Percentiles rank a stretch among this genome's conserved stretches.
Evolutionary conservation across 2,888 invertebrate genomes (phyloP).

Genomic region (Zaprionus obscuricornis): DNA sequence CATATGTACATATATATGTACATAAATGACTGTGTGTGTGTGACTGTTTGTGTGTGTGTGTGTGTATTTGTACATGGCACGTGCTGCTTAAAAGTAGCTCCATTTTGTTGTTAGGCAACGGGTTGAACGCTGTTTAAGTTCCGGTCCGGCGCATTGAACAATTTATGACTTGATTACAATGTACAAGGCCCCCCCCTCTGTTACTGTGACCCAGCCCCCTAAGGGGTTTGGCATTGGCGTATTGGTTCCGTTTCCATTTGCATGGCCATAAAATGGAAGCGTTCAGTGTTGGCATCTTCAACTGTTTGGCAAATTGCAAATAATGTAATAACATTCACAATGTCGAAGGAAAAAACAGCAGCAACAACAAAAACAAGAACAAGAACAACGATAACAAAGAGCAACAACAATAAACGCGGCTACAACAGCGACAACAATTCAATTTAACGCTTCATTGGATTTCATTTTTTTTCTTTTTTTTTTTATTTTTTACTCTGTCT

Average conservation of each 20-base stretch:
- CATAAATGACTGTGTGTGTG: slow-evolving; percentile 2
- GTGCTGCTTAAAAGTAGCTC: slow-evolving; percentile 54
- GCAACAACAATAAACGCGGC: slow-evolving; percentile 48
- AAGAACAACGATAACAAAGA: background rate
- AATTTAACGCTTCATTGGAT: slow-evolving; percentile 68
- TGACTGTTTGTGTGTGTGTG: background rate
- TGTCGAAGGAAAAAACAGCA: slow-evolving; percentile 26
- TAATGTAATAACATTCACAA: slow-evolving; percentile 62
- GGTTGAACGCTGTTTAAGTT: slow-evolving; percentile 54
- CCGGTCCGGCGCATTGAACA: slow-evolving; percentile 59
- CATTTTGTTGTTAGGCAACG: slow-evolving; percentile 51
- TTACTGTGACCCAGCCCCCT: background rate
- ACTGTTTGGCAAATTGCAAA: slow-evolving; percentile 67
- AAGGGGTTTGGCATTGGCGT: background rate
- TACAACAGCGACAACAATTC: slow-evolving; percentile 66
- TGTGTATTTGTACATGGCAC: slow-evolving; percentile 51
- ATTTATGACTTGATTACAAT: slow-evolving; percentile 77
- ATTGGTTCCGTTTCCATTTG: slow-evolving; percentile 32
- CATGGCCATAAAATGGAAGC: slow-evolving; percentile 49
- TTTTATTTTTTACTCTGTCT: slow-evolving; percentile 18
- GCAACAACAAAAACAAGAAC: background rate
- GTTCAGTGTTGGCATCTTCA: slow-evolving; percentile 26
- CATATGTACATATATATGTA: slow-evolving; percentile 19
- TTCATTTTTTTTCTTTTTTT: no score
- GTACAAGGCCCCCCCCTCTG: slow-evolving; percentile 28